Evolutionary conservation across 1,140 invertebrate genomes (phyloP).

Genomic region (Oscheius sp.): DNA sequence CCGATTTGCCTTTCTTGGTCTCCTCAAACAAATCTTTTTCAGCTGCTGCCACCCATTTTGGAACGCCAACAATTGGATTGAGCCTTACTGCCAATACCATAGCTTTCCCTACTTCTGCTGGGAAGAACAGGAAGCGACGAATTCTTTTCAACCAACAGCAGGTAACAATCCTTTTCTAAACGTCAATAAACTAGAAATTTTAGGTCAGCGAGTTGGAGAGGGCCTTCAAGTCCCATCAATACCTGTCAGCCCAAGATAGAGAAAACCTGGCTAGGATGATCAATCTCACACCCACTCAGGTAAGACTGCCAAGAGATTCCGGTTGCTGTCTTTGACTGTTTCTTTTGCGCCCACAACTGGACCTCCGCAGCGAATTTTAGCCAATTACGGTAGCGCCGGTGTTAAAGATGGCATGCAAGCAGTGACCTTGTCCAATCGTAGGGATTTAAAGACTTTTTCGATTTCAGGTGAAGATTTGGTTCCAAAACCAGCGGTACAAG

Average conservation of each 20-base stretch:
- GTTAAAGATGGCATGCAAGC: too few relatives aligned
- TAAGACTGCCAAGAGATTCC: too few relatives aligned
- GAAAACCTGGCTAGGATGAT: slow-evolving; percentile 22
- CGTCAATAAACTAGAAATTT: neutral
- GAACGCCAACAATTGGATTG: neutral
- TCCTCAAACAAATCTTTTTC: too few relatives aligned
- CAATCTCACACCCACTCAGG: slow-evolving; percentile 26
- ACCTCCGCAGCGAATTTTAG: too few relatives aligned
- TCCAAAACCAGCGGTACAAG: slow-evolving; percentile 38
- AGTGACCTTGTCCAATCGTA: too few relatives aligned
- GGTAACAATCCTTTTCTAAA: slow-evolving; percentile 1
- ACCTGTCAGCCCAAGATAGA: slow-evolving; percentile 20
- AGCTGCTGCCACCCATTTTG: slow-evolving; percentile 9
- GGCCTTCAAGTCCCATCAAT: neutral
- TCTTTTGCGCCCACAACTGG: too few relatives aligned
- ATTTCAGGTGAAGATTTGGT: slow-evolving; percentile 39
- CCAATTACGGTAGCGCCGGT: too few relatives aligned
- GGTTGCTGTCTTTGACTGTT: too few relatives aligned
- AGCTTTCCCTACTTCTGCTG: neutral
- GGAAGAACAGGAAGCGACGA: slow-evolving; percentile 18
- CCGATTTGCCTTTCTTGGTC: slow-evolving; percentile 4
- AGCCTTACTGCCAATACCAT: neutral
- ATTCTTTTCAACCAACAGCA: slow-evolving; percentile 17
- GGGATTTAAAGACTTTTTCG: too few relatives aligned
- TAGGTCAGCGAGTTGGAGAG: slow-evolving; percentile 22